Evolutionary conservation across 2,888 invertebrate genomes (phyloP).

Genomic region (Ctenicera cuprea): DNA sequence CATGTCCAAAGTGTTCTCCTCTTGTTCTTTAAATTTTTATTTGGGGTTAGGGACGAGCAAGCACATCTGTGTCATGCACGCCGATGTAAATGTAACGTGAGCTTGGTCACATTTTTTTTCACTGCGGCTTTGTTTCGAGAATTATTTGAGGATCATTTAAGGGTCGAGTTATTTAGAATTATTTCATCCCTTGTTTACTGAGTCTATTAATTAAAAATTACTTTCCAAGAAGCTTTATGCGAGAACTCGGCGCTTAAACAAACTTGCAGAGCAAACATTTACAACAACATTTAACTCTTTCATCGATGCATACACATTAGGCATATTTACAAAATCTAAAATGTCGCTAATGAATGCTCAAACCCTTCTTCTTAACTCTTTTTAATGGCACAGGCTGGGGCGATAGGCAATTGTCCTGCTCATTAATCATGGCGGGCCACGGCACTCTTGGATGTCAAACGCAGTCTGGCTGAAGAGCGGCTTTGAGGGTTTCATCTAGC

Average conservation of each 20-base stretch:
- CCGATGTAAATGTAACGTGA: constrained; percentile 41
- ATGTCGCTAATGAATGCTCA: constrained; percentile 66
- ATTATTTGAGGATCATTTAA: background rate
- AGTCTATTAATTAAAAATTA: constrained; percentile 49
- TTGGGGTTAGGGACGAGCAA: constrained; percentile 21
- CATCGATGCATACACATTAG: constrained; percentile 57
- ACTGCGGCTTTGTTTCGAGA: background rate
- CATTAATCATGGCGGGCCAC: constrained; percentile 72
- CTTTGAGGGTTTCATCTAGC: constrained; percentile 72
- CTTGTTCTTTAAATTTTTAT: constrained; percentile 43
- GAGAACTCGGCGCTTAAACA: constrained; percentile 9
- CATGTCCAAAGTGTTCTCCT: constrained; percentile 36
- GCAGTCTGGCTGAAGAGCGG: constrained; percentile 71
- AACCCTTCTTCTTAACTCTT: constrained; percentile 68
- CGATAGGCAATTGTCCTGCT: constrained; percentile 71
- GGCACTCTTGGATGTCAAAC: constrained; percentile 73
- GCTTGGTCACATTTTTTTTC: constrained; percentile 28
- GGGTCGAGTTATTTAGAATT: background rate
- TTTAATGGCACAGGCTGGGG: constrained; percentile 60
- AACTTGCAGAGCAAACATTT: constrained; percentile 45
- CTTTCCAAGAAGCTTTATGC: constrained; percentile 43
- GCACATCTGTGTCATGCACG: constrained; percentile 38
- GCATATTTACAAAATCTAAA: constrained; percentile 68
- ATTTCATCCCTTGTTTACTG: constrained; percentile 36
- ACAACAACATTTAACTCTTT: constrained; percentile 52